Evolutionary conservation across 1,140 invertebrate genomes (phyloP).

Genomic region (Lutraria rhynchaena): DNA sequence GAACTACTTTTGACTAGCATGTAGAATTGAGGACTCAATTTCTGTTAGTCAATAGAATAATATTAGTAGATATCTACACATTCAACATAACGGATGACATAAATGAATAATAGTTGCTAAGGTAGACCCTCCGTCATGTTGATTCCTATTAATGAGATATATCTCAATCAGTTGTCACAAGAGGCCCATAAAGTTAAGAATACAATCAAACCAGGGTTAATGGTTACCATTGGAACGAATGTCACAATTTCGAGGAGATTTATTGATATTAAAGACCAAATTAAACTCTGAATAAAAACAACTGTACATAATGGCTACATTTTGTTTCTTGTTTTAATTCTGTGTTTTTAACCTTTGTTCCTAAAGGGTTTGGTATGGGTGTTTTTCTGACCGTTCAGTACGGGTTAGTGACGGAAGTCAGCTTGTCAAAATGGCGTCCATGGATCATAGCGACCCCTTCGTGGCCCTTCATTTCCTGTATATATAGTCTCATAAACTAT

Average conservation of each 20-base stretch:
- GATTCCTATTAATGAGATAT: too few species aligned
- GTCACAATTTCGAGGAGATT: neutral
- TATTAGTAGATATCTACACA: too few species aligned
- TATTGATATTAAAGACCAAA: neutral
- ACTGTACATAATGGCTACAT: neutral
- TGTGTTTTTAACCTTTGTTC: neutral
- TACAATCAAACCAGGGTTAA: too few species aligned
- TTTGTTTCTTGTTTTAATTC: neutral
- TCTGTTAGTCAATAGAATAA: too few species aligned
- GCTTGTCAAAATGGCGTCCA: conserved; percentile 47
- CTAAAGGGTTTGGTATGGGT: conserved; percentile 47
- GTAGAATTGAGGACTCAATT: too few species aligned
- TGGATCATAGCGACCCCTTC: conserved; percentile 46
- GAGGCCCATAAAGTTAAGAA: too few species aligned
- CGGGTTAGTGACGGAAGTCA: conserved; percentile 53
- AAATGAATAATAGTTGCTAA: too few species aligned
- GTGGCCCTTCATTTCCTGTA: conserved; percentile 43
- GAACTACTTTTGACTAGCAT: too few species aligned
- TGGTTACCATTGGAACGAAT: neutral
- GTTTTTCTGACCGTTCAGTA: conserved; percentile 54
- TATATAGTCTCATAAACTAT: conserved; percentile 41
- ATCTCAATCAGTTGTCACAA: too few species aligned
- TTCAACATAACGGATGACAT: too few species aligned
- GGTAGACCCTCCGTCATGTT: too few species aligned
- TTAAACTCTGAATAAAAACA: neutral